A percentile compares a stretch with the other conserved stretches of the same genome.
Conservation (phyloP, 2,797 vertebrate genomes). For the Lepus oiostolus region DNA sequence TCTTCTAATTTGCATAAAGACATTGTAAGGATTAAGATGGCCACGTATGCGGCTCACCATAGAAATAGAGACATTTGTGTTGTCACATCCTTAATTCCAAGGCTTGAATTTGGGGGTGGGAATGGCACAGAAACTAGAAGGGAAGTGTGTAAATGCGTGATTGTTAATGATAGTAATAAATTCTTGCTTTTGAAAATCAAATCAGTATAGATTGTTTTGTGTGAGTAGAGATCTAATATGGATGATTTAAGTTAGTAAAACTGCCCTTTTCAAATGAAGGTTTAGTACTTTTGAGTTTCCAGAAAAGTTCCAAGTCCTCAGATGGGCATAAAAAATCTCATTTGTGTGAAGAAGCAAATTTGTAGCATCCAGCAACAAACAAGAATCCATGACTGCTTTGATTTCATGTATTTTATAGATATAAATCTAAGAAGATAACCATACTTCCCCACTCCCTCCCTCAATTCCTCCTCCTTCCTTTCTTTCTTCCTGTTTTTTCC, state of each 20-base stretch:
- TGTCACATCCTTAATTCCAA: background rate
- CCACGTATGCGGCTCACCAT: background rate
- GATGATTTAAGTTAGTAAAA: background rate
- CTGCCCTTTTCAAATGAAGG: conserved; percentile 5
- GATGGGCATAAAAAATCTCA: background rate
- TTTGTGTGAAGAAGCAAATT: background rate
- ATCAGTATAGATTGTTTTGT: conserved; percentile 12
- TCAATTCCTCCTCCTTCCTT: no score
- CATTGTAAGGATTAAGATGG: background rate
- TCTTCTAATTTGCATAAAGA: background rate
- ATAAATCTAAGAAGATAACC: no score
- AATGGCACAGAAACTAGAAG: background rate
- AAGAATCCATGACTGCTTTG: background rate
- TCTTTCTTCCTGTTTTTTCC: no score
- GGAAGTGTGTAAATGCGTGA: conserved; percentile 11
- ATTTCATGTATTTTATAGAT: no score
- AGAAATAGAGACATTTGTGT: background rate
- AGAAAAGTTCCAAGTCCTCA: background rate
- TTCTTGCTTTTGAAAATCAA: conserved; percentile 44
- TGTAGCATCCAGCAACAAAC: background rate
- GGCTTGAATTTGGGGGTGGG: background rate
- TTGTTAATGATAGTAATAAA: background rate
- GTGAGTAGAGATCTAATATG: conserved; percentile 21
- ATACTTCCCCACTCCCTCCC: no score
- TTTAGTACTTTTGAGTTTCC: background rate